These are phyloP conservation scores for Thymelicus sylvestris DNA, from an alignment of 2,888 invertebrate species.

Conservation along the genomic window DNA sequence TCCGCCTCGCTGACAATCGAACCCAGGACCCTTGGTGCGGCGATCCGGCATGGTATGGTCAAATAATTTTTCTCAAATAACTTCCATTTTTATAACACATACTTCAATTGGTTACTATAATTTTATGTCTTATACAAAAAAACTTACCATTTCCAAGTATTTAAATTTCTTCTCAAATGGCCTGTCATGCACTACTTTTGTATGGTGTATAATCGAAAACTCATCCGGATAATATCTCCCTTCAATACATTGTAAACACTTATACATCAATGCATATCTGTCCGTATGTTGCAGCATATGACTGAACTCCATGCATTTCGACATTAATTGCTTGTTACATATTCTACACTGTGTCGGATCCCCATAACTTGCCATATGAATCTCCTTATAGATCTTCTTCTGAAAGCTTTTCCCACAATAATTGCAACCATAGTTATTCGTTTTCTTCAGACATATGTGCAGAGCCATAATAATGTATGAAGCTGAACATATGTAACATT, in stretches of 20 bases:
- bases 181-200: not conserved
- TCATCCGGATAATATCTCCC: constrained; percentile 43
- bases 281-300: constrained; percentile 55
- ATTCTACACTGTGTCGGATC: constrained; percentile 44
- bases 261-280: constrained; percentile 47
- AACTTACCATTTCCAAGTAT: constrained; percentile 17
- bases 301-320: constrained; percentile 49
- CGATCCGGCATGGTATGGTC: too few species aligned
- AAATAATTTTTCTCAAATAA: too few species aligned
- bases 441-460: constrained; percentile 48
- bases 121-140: too few species aligned
- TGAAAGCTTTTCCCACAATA: constrained; percentile 51
- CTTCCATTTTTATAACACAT: too few species aligned
- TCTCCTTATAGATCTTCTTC: not conserved
- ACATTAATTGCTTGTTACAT: constrained; percentile 42
- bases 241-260: constrained; percentile 51
- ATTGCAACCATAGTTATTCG: constrained; percentile 35
- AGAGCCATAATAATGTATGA: constrained; percentile 41
- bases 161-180: constrained; percentile 20
- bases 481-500: constrained; percentile 33
- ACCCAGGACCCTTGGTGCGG: too few species aligned
- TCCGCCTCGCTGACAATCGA: too few species aligned
- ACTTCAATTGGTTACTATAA: too few species aligned
- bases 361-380: constrained; percentile 41
- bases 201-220: constrained; percentile 37